Percentiles rank a stretch among this genome's conserved stretches.
Evolutionary conservation across 2,113 vertebrate species (phyloP).

Genomic region (Sylvicapra grimmia): DNA sequence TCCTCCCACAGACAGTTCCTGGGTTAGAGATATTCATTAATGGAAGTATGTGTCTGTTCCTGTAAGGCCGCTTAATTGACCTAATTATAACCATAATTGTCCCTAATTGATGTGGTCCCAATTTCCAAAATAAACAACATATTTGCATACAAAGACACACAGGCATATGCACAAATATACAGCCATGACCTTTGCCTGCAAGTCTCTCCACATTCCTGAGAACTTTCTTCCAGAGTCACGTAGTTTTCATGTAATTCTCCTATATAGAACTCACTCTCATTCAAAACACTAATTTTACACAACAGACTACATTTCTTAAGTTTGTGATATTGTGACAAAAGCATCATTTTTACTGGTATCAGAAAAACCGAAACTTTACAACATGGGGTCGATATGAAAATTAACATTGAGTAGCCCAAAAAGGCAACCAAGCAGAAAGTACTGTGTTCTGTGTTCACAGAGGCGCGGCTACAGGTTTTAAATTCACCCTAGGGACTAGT

Average conservation of each 20-base stretch:
- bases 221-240: background rate
- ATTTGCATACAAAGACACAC: background rate
- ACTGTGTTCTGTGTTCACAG: background rate
- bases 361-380: background rate
- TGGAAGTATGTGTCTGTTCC: background rate
- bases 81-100: background rate
- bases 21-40: background rate
- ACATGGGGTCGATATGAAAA: background rate
- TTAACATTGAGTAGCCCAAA: background rate
- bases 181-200: background rate
- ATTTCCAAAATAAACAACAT: slow-evolving; percentile 28
- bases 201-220: background rate
- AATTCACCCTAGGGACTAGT: background rate
- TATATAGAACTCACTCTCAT: background rate
- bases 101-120: background rate
- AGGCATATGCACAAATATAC: accelerated
- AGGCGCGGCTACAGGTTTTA: background rate
- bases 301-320: background rate
- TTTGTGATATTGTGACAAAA: background rate
- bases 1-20: background rate
- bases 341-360: background rate
- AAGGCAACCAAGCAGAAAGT: background rate
- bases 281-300: background rate
- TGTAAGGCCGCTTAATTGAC: background rate
- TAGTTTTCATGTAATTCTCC: background rate